Evolutionary conservation across 2,797 vertebrate species (phyloP).

Genomic region (Eupleurogrammus muticus): DNA sequence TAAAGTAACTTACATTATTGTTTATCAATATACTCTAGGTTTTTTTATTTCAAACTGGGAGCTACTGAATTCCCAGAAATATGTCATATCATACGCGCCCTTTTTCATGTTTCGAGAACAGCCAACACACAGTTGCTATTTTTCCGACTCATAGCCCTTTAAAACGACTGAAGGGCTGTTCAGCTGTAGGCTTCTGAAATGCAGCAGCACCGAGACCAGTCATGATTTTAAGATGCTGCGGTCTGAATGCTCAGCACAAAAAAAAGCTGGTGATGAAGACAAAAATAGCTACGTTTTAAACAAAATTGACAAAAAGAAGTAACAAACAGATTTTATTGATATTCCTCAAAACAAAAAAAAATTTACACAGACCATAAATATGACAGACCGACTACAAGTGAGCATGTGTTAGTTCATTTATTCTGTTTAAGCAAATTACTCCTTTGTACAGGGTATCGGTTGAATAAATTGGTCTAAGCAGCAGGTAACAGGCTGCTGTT

Average conservation of each 20-base stretch:
- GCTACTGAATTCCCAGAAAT: neutral
- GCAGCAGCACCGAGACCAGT: too few relatives aligned
- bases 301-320: slow-evolving; percentile 77
- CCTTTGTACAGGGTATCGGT: slow-evolving; percentile 78
- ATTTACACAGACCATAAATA: slow-evolving; percentile 81
- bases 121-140: neutral
- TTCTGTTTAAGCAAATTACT: slow-evolving; percentile 78
- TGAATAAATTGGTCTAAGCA: slow-evolving; percentile 82
- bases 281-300: slow-evolving; percentile 48
- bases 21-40: neutral
- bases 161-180: neutral
- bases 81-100: neutral
- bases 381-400: slow-evolving; percentile 82
- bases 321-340: slow-evolving; percentile 82
- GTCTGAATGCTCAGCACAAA: neutral
- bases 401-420: slow-evolving; percentile 82
- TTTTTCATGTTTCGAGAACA: too few relatives aligned
- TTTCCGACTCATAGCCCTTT: neutral
- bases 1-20: slow-evolving; percentile 32
- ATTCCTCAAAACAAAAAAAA: slow-evolving; percentile 79
- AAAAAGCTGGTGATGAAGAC: neutral
- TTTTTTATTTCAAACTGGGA: neutral
- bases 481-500: slow-evolving; percentile 76
- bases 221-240: neutral
- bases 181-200: neutral